Base-by-base conservation (phyloP, 2,113 vertebrate genomes). In the Erythrolamprus reginae region DNA sequence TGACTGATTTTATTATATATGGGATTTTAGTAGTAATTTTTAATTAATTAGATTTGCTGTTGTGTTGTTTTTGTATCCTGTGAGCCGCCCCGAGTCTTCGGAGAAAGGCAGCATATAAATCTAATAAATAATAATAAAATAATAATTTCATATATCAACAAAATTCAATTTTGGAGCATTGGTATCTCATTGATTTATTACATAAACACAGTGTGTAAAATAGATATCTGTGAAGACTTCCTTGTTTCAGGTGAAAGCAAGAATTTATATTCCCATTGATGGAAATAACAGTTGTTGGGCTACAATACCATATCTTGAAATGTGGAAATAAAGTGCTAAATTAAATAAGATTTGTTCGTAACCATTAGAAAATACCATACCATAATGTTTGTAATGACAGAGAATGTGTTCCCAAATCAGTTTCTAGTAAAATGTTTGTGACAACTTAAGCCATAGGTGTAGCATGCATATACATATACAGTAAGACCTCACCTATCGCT, bases 361-460 rank as follows among this genome's bases (percentile, higher is more conserved):
- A n/a, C 19, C 9, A 48, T 58, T 3, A n/a, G 10, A 89, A 82
- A 83, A 82, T 82, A 55, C 4, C 24, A 12, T 28, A 52, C 17
- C 13, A 8, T 42, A 21, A 77, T 21, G 13, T 55, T 83, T 89
- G 8, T 58, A 84, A 42, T 45, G 45, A 50, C 6, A 84, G 10
- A 89, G 5, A 33, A 84, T 89, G 21, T 42, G 12, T 55, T 83
- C 17, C 50, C 33, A 26, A 10, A 42, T 33, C 15, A 33, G 26
- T 89, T 89, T 55, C 33, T 19, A 50, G 28, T 84, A 12, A 61
- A 28, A 21, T 23, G 24, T 55, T 58, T 89, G 52, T 47, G 10
- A 50, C 52, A 93, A 92, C 94, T 87, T 88, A 91, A 51, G 86
- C n/a, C 52, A 5, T 24, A 90, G 47, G 21, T 91, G 45, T 9